Evolutionary conservation across 2,888 invertebrate genomes (phyloP).

Genomic region (Opisthograptis luteolata): DNA sequence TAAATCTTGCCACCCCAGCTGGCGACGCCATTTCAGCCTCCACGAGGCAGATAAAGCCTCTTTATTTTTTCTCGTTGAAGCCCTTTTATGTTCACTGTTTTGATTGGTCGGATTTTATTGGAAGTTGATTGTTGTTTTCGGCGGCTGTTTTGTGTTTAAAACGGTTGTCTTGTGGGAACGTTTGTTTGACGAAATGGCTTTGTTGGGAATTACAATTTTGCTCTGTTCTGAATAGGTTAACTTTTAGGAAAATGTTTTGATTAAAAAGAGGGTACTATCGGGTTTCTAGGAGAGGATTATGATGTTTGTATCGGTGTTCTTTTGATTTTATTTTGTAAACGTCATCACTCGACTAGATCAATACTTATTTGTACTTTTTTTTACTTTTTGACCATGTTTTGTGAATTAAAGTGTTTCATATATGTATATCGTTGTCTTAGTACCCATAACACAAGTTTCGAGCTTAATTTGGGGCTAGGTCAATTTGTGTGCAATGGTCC

Average conservation of each 20-base stretch:
- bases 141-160: constrained; percentile 26
- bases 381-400: too few relatives aligned
- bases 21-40: constrained; percentile 66
- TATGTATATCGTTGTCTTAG: too few relatives aligned
- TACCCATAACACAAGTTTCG: too few relatives aligned
- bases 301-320: too few relatives aligned
- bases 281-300: too few relatives aligned
- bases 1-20: constrained; percentile 79
- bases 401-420: too few relatives aligned
- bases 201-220: constrained; percentile 16
- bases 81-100: constrained; percentile 48
- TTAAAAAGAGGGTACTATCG: too few relatives aligned
- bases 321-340: too few relatives aligned
- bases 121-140: constrained; percentile 49
- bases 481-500: too few relatives aligned
- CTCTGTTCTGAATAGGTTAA: not conserved
- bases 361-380: too few relatives aligned
- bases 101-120: constrained; percentile 71
- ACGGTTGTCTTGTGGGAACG: constrained; percentile 24
- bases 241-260: constrained; percentile 5
- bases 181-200: constrained; percentile 23
- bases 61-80: constrained; percentile 73
- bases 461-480: too few relatives aligned
- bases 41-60: constrained; percentile 74
- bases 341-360: too few relatives aligned